Percentiles rank a stretch among this genome's conserved stretches.
Evolutionary conservation across 2,888 invertebrate genomes (phyloP).

Genomic region (Sarcophaga caerulescens): DNA sequence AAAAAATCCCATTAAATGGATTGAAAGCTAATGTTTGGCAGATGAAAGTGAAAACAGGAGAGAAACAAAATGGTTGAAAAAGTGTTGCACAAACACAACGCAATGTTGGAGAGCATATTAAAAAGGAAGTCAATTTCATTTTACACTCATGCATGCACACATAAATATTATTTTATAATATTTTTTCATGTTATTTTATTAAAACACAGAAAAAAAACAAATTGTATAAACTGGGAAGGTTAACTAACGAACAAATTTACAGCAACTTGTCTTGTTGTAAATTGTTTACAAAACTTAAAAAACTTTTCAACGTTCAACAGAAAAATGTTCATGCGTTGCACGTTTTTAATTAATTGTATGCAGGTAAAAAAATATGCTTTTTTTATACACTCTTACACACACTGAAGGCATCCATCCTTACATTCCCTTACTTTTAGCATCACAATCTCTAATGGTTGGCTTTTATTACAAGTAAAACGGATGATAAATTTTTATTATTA

Average conservation of each 20-base stretch:
- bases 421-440: background rate
- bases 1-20: conserved; percentile 5
- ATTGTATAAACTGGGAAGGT: too few species aligned
- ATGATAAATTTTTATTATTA: background rate
- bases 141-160: too few species aligned
- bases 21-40: background rate
- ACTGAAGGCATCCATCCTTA: background rate
- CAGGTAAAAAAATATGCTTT: background rate
- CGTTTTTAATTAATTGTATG: conserved; percentile 77
- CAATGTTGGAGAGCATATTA: background rate
- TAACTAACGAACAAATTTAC: too few species aligned
- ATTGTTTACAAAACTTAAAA: too few species aligned
- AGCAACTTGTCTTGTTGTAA: too few species aligned
- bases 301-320: background rate
- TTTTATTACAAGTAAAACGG: background rate
- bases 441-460: background rate
- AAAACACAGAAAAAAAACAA: too few species aligned
- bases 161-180: too few species aligned
- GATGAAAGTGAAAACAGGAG: background rate
- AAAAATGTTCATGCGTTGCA: conserved; percentile 74
- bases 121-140: background rate
- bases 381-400: background rate
- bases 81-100: background rate
- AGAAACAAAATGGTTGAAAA: background rate
- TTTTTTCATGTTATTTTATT: too few species aligned